phyloP scores from a whole-genome alignment of 2,113 vertebrate genomes.

The Podilymbus podiceps region DNA sequence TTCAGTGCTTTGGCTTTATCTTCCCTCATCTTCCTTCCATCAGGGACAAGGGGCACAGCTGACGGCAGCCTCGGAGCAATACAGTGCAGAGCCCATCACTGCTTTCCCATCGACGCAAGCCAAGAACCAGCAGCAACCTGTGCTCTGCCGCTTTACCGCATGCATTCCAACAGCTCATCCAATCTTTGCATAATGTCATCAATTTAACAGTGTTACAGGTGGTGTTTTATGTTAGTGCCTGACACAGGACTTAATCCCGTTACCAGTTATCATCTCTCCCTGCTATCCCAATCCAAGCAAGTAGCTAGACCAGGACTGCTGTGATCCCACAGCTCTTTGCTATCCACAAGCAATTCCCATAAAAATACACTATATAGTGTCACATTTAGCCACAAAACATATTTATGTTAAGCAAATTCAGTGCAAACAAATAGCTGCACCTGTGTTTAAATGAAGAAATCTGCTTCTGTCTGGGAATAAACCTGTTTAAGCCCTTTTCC shows the following conservation, averaged over 20 bases:
- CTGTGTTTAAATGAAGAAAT: background rate
- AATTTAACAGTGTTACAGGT: background rate
- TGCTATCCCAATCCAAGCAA: background rate
- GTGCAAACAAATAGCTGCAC: background rate
- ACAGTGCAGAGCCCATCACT: accelerated
- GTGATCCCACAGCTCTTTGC: background rate
- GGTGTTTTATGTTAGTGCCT: background rate
- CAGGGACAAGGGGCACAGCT: background rate
- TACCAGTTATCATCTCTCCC: background rate
- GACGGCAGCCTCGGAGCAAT: background rate
- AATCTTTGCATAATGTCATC: accelerated
- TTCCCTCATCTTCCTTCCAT: background rate
- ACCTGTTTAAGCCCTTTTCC: background rate
- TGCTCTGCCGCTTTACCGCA: background rate
- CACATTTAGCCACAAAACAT: background rate
- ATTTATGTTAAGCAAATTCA: background rate
- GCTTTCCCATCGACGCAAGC: background rate
- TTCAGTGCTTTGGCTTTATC: background rate
- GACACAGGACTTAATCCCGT: background rate
- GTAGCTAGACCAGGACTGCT: background rate
- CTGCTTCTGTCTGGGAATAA: background rate
- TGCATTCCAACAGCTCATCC: accelerated
- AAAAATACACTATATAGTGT: accelerated
- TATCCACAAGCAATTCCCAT: background rate
- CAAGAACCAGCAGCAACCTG: background rate